A percentile compares a stretch with the other conserved stretches of the same genome.
phyloP scores from a whole-genome alignment of 2,797 vertebrate genomes.

The Neosilurus mollespiculum region DNA sequence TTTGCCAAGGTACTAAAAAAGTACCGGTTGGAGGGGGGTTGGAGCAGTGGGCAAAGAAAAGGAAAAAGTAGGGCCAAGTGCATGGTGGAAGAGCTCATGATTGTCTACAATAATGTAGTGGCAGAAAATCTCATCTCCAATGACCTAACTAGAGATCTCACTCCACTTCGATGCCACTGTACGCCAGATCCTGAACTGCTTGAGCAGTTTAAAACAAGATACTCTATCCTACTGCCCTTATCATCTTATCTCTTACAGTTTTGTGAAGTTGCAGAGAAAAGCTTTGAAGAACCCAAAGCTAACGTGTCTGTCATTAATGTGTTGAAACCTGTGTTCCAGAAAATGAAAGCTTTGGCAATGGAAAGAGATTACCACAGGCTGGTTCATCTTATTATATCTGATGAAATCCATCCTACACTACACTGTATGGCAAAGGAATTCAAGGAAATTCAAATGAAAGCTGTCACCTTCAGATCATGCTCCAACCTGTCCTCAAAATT shows the following conservation, averaged over 20 bases:
- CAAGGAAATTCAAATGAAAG: conserved; percentile 33
- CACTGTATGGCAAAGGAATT: conserved; percentile 34
- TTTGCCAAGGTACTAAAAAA: conserved; percentile 37
- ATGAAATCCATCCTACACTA: conserved; percentile 45
- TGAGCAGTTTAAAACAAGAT: conserved; percentile 21
- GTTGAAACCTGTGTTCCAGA: conserved; percentile 26
- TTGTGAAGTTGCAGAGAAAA: background rate
- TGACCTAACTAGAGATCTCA: conserved; percentile 41
- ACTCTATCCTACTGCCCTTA: conserved; percentile 36
- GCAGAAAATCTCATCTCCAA: conserved; percentile 48
- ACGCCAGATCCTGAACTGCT: conserved; percentile 32
- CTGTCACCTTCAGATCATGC: conserved; percentile 34
- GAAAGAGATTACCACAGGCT: conserved; percentile 30
- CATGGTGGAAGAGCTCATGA: conserved; percentile 55
- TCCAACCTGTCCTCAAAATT: conserved; percentile 31
- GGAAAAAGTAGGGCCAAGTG: conserved; percentile 15
- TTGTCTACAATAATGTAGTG: conserved; percentile 44
- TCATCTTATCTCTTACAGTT: conserved; percentile 41
- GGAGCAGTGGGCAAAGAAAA: conserved; percentile 2
- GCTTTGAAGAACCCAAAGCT: background rate
- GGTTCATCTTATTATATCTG: conserved; percentile 35
- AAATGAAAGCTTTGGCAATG: conserved; percentile 23
- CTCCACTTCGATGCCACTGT: conserved; percentile 47
- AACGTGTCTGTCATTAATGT: background rate
- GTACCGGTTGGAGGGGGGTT: conserved; percentile 33